Base-by-base conservation (phyloP, 2,797 vertebrate species). In the Siniperca undulata region DNA sequence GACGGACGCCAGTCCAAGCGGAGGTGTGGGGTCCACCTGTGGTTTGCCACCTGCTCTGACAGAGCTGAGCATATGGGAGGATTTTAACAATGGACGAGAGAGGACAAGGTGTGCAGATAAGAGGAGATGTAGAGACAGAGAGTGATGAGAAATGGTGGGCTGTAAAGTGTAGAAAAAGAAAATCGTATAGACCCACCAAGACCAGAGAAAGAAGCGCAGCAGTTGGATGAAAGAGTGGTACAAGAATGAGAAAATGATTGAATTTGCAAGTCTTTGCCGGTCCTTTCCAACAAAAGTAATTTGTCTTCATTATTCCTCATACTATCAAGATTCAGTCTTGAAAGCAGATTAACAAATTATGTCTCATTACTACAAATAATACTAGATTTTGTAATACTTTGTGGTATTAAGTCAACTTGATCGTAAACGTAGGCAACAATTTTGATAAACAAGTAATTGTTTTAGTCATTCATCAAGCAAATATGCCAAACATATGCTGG, bases 31-130 rank as follows among this genome's bases (percentile, higher is more conserved):
- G 50, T 85, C 81, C 70, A 81, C 93, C 90, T 90, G 90, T 10
- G 77, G 91, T 93, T 90, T 76, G 60, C 92, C 93, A 95, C 93
- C 92, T 95, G 93, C 89, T 93, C 91, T 20, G 48, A 89, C 42
- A 65, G 74, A 70, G 85, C 53, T 4, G 71, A 88, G 82, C 90
- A 93, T 92, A 93, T 91, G 90, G 86, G 89, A 77, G 60, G 77
- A 76, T 88, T 92, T 91, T 59, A 89, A 81, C 83, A 82, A 83
- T 78, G 61, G 56, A 74, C 27, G 6, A 75, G 70, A 74, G 68
- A 87, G 74, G 77, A 82, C 40, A 74, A 74, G 55, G 44, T 66
- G 68, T 69, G 70, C 70, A 65, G 30, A 76, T 42, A 59, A 60
- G 56, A 36, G 40, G 34, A 34, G 40, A 59, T 24, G 7, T 34